phyloP scores from a whole-genome alignment of 1,140 invertebrate species.

The Drosophila nigrodunni region DNA sequence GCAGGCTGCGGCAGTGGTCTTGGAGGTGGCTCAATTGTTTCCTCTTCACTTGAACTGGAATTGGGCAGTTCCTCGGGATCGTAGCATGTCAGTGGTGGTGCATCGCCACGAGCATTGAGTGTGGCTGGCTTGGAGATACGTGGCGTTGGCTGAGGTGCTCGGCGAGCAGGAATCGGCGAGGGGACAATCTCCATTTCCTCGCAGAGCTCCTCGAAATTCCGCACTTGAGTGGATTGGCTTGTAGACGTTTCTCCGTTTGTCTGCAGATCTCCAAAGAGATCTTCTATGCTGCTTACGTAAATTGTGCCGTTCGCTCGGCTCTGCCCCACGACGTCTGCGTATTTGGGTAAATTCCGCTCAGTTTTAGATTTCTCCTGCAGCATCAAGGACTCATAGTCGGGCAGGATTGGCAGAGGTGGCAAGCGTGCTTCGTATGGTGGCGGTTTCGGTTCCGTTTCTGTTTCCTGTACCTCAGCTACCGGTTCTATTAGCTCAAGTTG shows the following conservation, averaged over 20 bases:
- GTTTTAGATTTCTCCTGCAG: constrained; percentile 44
- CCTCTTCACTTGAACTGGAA: constrained; percentile 64
- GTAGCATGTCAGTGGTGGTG: constrained; percentile 59
- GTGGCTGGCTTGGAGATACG: constrained; percentile 50
- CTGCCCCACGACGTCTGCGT: constrained; percentile 51
- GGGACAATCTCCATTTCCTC: constrained; percentile 48
- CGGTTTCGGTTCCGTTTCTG: constrained; percentile 33
- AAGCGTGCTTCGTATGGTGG: constrained; percentile 58
- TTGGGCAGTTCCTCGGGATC: constrained; percentile 59
- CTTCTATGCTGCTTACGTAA: constrained; percentile 65
- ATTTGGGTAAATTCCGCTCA: constrained; percentile 55
- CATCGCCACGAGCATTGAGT: constrained; percentile 57
- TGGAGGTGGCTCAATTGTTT: constrained; percentile 26
- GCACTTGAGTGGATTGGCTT: constrained; percentile 19
- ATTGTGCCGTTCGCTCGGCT: constrained; percentile 3
- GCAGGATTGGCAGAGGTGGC: constrained; percentile 28
- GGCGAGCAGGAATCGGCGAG: constrained; percentile 21
- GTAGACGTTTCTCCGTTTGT: constrained; percentile 2
- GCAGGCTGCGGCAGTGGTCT: constrained; percentile 47
- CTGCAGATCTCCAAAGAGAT: constrained; percentile 63
- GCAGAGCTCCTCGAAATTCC: constrained; percentile 62
- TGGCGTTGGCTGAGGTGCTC: constrained; percentile 59
- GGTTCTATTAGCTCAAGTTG: constrained; percentile 53
- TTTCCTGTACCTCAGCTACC: background rate
- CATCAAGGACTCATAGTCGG: constrained; percentile 73